Evolutionary conservation across 2,113 vertebrate genomes (phyloP).

Genomic region (Girardinichthys multiradiatus): DNA sequence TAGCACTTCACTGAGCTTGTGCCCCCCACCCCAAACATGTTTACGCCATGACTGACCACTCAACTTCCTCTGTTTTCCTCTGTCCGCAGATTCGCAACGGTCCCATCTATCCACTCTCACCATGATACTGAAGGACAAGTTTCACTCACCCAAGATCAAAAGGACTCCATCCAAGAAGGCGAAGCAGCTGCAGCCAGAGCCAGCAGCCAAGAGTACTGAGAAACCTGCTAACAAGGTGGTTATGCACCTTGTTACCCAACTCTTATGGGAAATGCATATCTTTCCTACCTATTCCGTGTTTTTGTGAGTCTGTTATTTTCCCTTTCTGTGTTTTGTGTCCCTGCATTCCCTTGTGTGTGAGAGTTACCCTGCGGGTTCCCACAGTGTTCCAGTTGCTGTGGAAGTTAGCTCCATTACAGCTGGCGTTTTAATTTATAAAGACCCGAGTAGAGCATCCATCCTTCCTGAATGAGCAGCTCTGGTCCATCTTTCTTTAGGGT

Average conservation of each 20-base stretch:
- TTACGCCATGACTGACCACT: conserved; percentile 27
- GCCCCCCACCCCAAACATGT: not conserved
- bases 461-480: conserved; percentile 60
- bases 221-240: conserved; percentile 93
- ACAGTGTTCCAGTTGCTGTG: conserved; percentile 43
- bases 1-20: conserved; percentile 13
- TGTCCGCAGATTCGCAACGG: conserved; percentile 91
- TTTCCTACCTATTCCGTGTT: conserved; percentile 34
- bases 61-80: conserved; percentile 20
- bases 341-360: conserved; percentile 47
- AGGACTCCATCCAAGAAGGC: conserved; percentile 96
- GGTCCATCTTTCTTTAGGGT: conserved; percentile 41
- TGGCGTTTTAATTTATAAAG: conserved; percentile 62
- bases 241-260: not conserved
- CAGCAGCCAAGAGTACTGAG: conserved; percentile 86
- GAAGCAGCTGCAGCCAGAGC: conserved; percentile 88
- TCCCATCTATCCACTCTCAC: conserved; percentile 98
- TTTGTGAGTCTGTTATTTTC: conserved; percentile 47
- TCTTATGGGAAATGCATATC: conserved; percentile 41
- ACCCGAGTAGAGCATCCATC: conserved; percentile 41
- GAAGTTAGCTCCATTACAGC: conserved; percentile 45
- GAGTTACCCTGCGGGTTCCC: conserved; percentile 58
- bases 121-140: conserved; percentile 98
- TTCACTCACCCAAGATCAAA: conserved; percentile 98
- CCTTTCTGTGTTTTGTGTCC: conserved; percentile 25